Evolutionary conservation across 2,888 invertebrate genomes (phyloP), one percentile per base, ranked within the genome.

Genomic region (Neocrepidodera transversa): DNA sequence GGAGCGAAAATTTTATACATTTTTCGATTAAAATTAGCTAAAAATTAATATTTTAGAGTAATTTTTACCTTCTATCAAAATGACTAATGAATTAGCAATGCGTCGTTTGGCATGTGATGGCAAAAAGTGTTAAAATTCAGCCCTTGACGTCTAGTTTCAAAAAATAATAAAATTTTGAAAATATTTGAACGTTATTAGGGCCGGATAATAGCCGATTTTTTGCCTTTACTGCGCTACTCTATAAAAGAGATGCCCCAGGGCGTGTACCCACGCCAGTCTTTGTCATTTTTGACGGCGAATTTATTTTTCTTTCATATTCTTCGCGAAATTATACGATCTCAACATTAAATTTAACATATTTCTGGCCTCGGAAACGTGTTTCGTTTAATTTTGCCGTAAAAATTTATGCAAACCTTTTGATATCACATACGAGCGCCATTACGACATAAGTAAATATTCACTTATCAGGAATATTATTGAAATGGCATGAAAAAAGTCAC

Each of bases 351-450:
- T 76, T 72, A 75, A 75, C 76, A 75, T 77, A 76, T 73, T 78
- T 77, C 76, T 68, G 75, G 76, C 73, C 70, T 72, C 72, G 70
- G 58, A 69, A 72, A 71, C 71, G 62, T 59, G 65, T 65, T 66
- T 69, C 70, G 70, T 71, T 69, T 69, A 73, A 72, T 76, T 68
- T 71, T 74, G 77, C 74, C 77, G 76, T 76, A 79, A 79, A 79
- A 79, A 77, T 70, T 76, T 75, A 78, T 77, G 76, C 80, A 79
- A 80, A 80, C 80, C 80, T 80, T 80, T 76, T 75, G 66, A 73
- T 72, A 76, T 79, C 80, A 80, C 80, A 79, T 78, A 79, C 78
- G 77, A 79, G 78, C 74, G 80, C 80, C 80, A 80, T 79, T 77
- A 74, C 74, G 74, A 75, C 75, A 76, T 77, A 79, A 77, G 64